Evolutionary conservation across 37 sponge, comb jelly and placozoan species (phyloP), one percentile per base, ranked within the genome.

Genomic region (Tethya wilhelma): DNA sequence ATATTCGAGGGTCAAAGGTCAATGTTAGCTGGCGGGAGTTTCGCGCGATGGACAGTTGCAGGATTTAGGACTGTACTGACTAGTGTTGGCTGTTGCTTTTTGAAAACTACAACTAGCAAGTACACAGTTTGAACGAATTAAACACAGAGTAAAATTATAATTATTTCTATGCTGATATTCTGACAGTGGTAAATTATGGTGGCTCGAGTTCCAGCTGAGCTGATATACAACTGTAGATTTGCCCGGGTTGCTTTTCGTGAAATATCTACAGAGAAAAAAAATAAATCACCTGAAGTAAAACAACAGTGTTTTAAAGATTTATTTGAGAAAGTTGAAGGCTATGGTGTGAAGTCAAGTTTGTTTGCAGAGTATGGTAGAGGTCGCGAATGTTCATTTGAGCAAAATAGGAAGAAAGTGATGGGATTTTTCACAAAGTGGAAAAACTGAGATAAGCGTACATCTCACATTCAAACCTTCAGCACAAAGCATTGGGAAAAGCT

Each of bases 241-340:
- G 71, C 71, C 44, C 71, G 71, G 22, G 71, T 44, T 14, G 71
- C 40, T 20, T 44, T 70, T 26, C 45, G 71, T 3, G 40, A 70
- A 49, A 44, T 44, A 25, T 70, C 68, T 43, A 28, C 29, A 39
- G 40, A 30, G 40, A 39, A 39, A 37, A 67, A 67, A 60, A 23
- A 23, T 25, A 17, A 60, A 60, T 12, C 6, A 25, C 6, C 20
- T 25, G 22, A 17, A 12, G 28, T n/a, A 25, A 26, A 60, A n/a
- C 22, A 23, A 62, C 63, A 62, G 63, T n/a, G 22, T 25, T 62
- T 62, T 23, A 62, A 62, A 26, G 63, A 62, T n/a, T 7, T 7
- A 7, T 7, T 8, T 60, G 7, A 17, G 7, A 60, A n/a, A 25
- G 11, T 60, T 60, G 28, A 60, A 7, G 28, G 63, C 63, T 60